Percentiles rank a stretch among this genome's conserved stretches.
Conservation (phyloP, 2,888 invertebrate species). For the Andricus curvator region DNA sequence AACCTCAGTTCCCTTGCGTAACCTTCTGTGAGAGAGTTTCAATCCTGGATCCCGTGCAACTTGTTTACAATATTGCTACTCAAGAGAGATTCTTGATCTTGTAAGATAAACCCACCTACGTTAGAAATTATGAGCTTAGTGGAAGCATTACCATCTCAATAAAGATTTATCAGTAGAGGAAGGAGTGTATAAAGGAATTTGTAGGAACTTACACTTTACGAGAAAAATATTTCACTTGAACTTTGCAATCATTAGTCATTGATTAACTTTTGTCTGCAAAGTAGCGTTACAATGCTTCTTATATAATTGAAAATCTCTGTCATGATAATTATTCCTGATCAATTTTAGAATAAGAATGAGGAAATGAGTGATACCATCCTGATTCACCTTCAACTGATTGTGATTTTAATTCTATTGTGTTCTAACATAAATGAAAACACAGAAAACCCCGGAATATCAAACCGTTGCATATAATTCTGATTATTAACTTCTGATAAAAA, state of each 20-base stretch:
- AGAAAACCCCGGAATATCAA: too few relatives aligned
- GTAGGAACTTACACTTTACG: conserved; percentile 4
- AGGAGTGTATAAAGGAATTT: not conserved
- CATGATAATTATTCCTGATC: not conserved
- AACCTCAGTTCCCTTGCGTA: not conserved
- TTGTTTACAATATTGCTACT: conserved; percentile 18
- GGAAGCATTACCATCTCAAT: conserved; percentile 7
- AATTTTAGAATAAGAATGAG: not conserved
- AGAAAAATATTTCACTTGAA: not conserved
- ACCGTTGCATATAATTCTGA: too few relatives aligned
- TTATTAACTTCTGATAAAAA: too few relatives aligned
- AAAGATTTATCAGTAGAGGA: not conserved
- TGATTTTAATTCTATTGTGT: not conserved
- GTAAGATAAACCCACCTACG: conserved; percentile 2
- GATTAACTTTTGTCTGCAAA: not conserved
- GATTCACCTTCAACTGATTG: not conserved
- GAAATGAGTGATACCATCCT: not conserved
- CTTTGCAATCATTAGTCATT: not conserved
- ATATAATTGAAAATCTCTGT: not conserved
- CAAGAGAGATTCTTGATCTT: conserved; percentile 13
- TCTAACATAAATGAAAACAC: not conserved
- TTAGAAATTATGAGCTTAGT: conserved; percentile 13
- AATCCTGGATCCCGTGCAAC: conserved; percentile 4
- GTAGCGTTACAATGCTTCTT: not conserved
- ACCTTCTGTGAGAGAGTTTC: conserved; percentile 23